Percentiles rank a stretch among this genome's conserved stretches.
Evolutionary conservation across 2,113 vertebrate genomes (phyloP).

Genomic region (Ancistrus triradiatus): DNA sequence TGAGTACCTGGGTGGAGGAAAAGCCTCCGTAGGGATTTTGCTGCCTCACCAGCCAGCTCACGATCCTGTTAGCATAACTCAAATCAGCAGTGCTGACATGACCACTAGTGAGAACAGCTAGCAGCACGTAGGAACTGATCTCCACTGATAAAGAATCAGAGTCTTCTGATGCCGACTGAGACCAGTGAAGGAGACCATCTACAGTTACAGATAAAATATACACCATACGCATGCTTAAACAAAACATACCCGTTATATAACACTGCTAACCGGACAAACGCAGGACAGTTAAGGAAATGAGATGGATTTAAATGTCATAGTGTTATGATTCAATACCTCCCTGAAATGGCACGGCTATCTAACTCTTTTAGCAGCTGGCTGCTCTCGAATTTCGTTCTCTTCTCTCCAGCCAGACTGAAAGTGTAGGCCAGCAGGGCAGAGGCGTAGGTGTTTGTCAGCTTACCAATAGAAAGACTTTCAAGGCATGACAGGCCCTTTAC

Average conservation of each 20-base stretch:
- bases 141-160: conserved; percentile 57
- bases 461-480: conserved; percentile 30
- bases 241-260: no score
- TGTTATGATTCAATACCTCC: conserved; percentile 48
- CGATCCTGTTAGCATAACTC: conserved; percentile 53
- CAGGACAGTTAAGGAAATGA: no score
- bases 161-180: conserved; percentile 32
- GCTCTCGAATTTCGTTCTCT: conserved; percentile 50
- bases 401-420: conserved; percentile 75
- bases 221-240: no score
- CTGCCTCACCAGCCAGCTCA: conserved; percentile 64
- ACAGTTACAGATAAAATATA: neutral
- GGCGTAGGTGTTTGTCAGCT: conserved; percentile 63
- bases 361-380: conserved; percentile 56
- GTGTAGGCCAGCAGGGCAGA: conserved; percentile 79
- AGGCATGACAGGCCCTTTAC: conserved; percentile 71
- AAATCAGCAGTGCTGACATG: conserved; percentile 43
- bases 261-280: no score
- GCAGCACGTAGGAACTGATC: conserved; percentile 56
- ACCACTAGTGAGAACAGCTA: conserved; percentile 53
- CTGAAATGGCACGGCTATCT: conserved; percentile 27
- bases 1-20: conserved; percentile 69
- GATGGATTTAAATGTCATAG: no score
- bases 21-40: conserved; percentile 71
- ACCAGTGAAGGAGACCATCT: conserved; percentile 37